Conservation (phyloP, 37 sponge, comb jelly and placozoan species). For the Hexactinellida sp. region DNA sequence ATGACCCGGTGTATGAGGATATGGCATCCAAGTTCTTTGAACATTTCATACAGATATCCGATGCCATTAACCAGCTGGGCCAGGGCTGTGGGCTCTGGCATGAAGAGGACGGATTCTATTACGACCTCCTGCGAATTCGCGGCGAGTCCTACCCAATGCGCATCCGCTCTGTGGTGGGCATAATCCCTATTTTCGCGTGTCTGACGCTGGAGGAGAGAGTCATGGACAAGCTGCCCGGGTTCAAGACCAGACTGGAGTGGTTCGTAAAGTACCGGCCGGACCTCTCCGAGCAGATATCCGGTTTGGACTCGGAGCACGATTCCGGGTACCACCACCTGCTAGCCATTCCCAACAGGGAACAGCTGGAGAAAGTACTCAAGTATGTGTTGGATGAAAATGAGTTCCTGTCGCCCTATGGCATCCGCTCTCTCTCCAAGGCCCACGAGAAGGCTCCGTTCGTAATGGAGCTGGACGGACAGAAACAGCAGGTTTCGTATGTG, state of each 20-base stretch:
- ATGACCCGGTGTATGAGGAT: slow-evolving; percentile 79
- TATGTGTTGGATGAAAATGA: slow-evolving; percentile 88
- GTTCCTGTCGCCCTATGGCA: slow-evolving; percentile 83
- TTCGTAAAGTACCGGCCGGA: slow-evolving; percentile 69
- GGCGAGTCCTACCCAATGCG: slow-evolving; percentile 49
- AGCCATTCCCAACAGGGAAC: slow-evolving; percentile 61
- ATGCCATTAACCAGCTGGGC: slow-evolving; percentile 82
- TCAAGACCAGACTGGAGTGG: slow-evolving; percentile 75
- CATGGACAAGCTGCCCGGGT: slow-evolving; percentile 69
- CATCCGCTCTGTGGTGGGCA: slow-evolving; percentile 83
- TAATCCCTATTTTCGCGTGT: slow-evolving; percentile 85
- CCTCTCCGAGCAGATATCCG: slow-evolving; percentile 66
- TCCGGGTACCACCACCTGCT: slow-evolving; percentile 56
- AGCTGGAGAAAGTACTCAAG: slow-evolving; percentile 46
- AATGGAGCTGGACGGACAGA: slow-evolving; percentile 53
- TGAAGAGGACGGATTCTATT: slow-evolving; percentile 88
- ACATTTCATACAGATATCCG: slow-evolving; percentile 83
- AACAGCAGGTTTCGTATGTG: slow-evolving; percentile 50
- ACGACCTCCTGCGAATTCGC: slow-evolving; percentile 60
- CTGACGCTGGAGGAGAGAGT: slow-evolving; percentile 78
- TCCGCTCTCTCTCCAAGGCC: slow-evolving; percentile 76
- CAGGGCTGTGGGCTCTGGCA: slow-evolving; percentile 71
- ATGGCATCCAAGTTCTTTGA: slow-evolving; percentile 99
- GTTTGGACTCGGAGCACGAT: slow-evolving; percentile 36
- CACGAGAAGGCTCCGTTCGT: slow-evolving; percentile 59